Evolutionary conservation across 2,113 vertebrate species (phyloP).

Genomic region (Phrynosoma platyrhinos): DNA sequence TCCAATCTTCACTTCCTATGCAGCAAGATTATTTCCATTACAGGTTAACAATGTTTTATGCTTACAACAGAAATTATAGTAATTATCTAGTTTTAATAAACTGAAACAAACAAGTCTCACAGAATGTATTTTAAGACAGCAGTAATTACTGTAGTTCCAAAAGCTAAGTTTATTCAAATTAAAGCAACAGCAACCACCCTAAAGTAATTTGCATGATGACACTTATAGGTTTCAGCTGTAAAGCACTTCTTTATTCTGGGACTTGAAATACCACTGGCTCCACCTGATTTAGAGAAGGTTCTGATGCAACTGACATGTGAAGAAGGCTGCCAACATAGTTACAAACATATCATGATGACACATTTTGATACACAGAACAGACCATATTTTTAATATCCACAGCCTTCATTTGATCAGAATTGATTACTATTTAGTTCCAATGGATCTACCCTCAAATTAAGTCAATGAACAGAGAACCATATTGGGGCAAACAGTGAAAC

Average conservation of each 20-base stretch:
- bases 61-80: background rate
- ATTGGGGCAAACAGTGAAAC: background rate
- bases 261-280: background rate
- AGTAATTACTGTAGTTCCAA: background rate
- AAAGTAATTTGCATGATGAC: constrained; percentile 1
- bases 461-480: background rate
- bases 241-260: background rate
- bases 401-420: background rate
- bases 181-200: background rate
- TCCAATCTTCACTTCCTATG: too few relatives aligned
- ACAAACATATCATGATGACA: background rate
- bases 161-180: background rate
- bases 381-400: background rate
- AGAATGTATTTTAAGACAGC: background rate
- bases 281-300: background rate
- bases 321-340: background rate
- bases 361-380: background rate
- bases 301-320: background rate
- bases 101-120: background rate
- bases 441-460: background rate
- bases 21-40: background rate
- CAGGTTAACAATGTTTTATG: background rate
- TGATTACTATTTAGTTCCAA: background rate
- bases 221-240: background rate
- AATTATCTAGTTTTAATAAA: background rate